These are phyloP conservation scores for Hemiscyllium ocellatum DNA, from an alignment of 2,113 vertebrate genomes.

Conservation along the genomic window DNA sequence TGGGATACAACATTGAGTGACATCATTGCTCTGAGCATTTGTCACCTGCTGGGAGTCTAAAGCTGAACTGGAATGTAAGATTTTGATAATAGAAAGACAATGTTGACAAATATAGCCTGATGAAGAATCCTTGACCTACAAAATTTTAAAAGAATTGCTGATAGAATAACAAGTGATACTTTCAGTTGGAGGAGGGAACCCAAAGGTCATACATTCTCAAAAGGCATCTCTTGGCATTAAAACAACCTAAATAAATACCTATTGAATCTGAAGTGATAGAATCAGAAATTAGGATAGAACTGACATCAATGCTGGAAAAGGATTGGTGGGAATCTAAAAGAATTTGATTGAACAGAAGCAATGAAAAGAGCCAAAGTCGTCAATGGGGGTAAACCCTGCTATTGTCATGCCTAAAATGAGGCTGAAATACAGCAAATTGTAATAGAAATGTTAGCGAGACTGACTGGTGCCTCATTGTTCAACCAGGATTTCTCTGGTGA, in stretches of 20 bases:
- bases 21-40: conserved; percentile 7
- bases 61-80: neutral
- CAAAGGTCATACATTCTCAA: conserved; percentile 34
- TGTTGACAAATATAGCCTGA: neutral
- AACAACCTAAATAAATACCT: conserved; percentile 5
- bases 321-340: neutral
- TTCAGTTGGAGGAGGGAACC: conserved; percentile 17
- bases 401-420: neutral
- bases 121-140: conserved; percentile 25
- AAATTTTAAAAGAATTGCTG: neutral
- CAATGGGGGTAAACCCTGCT: neutral
- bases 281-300: neutral
- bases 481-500: neutral
- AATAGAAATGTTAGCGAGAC: neutral
- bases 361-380: neutral
- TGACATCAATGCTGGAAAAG: neutral
- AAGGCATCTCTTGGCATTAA: conserved; percentile 8
- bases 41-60: neutral
- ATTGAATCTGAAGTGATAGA: neutral
- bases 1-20: neutral
- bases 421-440: neutral
- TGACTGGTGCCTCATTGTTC: neutral
- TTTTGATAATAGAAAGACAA: conserved; percentile 12
- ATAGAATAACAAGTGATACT: conserved; percentile 19
- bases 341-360: neutral